These are phyloP conservation scores for Drosophila koepferae DNA, from an alignment of 2,888 invertebrate species.

Conservation along the genomic window DNA sequence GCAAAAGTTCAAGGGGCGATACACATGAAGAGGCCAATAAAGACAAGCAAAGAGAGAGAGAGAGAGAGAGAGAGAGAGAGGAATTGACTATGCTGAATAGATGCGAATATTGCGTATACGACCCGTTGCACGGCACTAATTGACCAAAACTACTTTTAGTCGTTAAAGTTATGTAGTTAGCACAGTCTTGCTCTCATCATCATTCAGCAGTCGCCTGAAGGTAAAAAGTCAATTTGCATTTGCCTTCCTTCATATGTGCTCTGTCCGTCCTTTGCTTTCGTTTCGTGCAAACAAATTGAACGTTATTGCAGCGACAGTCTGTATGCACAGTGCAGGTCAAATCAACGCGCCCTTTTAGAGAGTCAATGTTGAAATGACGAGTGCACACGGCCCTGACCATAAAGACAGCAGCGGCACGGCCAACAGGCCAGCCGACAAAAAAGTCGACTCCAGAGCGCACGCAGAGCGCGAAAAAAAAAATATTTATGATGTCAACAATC, in stretches of 20 bases:
- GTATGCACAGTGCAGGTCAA: conserved; percentile 5
- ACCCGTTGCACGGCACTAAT: conserved; percentile 18
- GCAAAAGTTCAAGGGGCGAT: conserved; percentile 38
- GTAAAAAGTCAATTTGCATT: conserved; percentile 6
- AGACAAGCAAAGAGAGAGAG: neutral
- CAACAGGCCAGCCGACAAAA: neutral
- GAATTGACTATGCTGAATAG: conserved; percentile 6
- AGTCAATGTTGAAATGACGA: conserved; percentile 50
- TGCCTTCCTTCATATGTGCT: conserved; percentile 4
- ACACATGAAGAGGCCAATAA: conserved; percentile 17
- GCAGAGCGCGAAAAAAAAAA: neutral
- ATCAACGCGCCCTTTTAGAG: conserved; percentile 53
- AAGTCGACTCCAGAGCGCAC: neutral
- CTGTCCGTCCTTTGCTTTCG: neutral
- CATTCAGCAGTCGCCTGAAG: neutral
- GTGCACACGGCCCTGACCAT: neutral
- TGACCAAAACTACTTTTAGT: neutral
- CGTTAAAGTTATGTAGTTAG: conserved; percentile 6
- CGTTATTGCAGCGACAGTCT: conserved; percentile 55
- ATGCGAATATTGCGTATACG: conserved; percentile 58
- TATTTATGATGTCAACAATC: conserved; percentile 16
- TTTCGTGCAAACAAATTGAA: conserved; percentile 55
- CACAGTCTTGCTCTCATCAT: conserved; percentile 7
- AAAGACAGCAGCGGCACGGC: neutral
- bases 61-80: neutral